Percentiles rank a stretch among this genome's conserved stretches.
Conservation (phyloP, 2,797 vertebrate genomes). For the Neostethus bicornis region DNA sequence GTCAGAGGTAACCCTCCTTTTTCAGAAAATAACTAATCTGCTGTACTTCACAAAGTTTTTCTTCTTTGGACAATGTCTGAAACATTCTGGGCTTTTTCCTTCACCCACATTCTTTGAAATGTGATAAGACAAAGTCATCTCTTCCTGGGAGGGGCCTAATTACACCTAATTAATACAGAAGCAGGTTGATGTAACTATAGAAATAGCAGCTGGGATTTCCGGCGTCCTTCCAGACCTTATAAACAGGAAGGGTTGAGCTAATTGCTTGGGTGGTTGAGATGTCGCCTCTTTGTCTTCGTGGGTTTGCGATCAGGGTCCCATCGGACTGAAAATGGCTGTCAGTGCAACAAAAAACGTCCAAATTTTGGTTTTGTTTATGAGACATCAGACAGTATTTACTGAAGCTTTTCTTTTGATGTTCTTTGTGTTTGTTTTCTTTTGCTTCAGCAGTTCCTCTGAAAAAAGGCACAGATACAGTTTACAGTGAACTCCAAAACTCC, state of each 20-base stretch:
- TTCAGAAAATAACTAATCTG: too few species aligned
- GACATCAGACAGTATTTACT: constrained; percentile 20
- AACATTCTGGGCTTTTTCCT: neutral
- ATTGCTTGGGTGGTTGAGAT: constrained; percentile 38
- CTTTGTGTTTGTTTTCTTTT: constrained; percentile 44
- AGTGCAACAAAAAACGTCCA: constrained; percentile 16
- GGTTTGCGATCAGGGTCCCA: constrained; percentile 19
- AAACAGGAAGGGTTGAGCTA: constrained; percentile 81
- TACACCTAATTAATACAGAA: constrained; percentile 63
- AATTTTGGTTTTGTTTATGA: constrained; percentile 31
- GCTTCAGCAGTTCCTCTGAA: constrained; percentile 82
- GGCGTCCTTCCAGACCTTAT: constrained; percentile 41
- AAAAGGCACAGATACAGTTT: constrained; percentile 92
- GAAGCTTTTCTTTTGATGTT: constrained; percentile 43
- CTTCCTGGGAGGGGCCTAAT: constrained; percentile 76
- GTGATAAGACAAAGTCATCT: constrained; percentile 55
- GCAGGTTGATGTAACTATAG: constrained; percentile 39
- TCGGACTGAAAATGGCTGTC: constrained; percentile 11
- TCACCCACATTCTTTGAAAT: constrained; percentile 48
- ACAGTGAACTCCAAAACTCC: constrained; percentile 92
- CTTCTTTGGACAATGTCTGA: neutral
- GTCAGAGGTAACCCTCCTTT: constrained; percentile 76
- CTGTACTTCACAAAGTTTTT: neutral
- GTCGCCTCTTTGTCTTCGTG: constrained; percentile 10
- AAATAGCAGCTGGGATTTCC: constrained; percentile 48